Evolutionary conservation across 2,113 vertebrate genomes (phyloP), one percentile per base, ranked within the genome.

Genomic region (Lycocorax pyrrhopterus): DNA sequence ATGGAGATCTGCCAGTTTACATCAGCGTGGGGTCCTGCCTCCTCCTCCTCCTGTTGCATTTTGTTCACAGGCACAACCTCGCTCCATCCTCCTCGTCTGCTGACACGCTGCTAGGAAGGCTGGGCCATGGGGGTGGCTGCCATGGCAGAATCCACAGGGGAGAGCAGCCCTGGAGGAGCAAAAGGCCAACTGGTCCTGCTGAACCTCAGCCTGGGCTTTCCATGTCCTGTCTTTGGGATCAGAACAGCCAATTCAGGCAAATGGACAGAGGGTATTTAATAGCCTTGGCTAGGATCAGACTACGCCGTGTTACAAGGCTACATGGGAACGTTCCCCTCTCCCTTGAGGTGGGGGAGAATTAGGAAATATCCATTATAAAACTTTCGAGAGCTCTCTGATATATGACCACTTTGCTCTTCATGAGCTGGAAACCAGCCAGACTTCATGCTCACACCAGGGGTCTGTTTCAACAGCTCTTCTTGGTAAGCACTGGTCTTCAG

Each of bases 301-400:
- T 92, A 19, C 19, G 4, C 59, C 3, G 14, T n/a, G 55, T 51
- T 73, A 52, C 43, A 12, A 89, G 83, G 44, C 66, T 96, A 21
- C 59, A 73, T 20, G 82, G 93, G 80, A 96, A 88, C 3, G 0
- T 25, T 90, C 49, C 80, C 72, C 79, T 88, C 67, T 97, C 91
- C 89, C 97, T 91, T 9, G 90, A 85, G 95, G 88, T 39, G 53
- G 46, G 71, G 44, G 35, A 81, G 90, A 91, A 96, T 94, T 91
- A 95, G 93, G 93, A 97, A 95, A 95, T 96, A 84, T 68, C 95
- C 89, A 78, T 75, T 95, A 81, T 95, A 96, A 96, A 97, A 62
- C 86, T 97, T 96, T 85, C 63, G 46, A 84, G 83, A 96, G 95
- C 90, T 93, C 78, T 97, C 95, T 96, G 78, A 97, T 96, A 94